phyloP scores from a whole-genome alignment of 64 coral and sea anemone species.

The Pachyseris speciosa region DNA sequence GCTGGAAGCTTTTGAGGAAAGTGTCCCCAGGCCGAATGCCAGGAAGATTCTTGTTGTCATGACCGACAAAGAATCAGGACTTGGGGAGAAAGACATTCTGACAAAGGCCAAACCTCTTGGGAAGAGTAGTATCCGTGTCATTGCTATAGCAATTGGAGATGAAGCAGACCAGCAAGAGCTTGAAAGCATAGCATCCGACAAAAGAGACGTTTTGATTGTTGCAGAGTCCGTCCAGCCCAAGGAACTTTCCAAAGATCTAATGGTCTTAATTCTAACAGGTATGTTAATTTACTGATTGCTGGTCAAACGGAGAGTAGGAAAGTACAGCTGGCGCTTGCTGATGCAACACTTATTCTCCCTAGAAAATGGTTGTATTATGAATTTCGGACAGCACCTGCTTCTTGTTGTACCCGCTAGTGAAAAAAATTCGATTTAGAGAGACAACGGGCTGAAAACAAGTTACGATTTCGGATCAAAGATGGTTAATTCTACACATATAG shows the following conservation, averaged over 20 bases:
- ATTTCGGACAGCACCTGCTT: too few relatives aligned
- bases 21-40: conserved; percentile 46
- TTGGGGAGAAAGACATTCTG: conserved; percentile 17
- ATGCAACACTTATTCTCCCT: neutral
- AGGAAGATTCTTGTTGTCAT: conserved; percentile 85
- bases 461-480: too few relatives aligned
- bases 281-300: neutral
- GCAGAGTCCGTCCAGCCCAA: conserved; percentile 38
- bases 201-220: conserved; percentile 48
- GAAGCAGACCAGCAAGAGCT: conserved; percentile 42
- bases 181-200: conserved; percentile 38
- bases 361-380: too few relatives aligned
- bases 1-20: conserved; percentile 41
- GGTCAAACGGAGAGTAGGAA: neutral
- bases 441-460: too few relatives aligned
- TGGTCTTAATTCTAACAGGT: conserved; percentile 70
- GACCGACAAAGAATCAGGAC: conserved; percentile 59
- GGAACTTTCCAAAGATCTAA: conserved; percentile 60
- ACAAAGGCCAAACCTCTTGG: conserved; percentile 22
- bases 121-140: conserved; percentile 38
- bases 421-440: too few relatives aligned
- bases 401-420: too few relatives aligned
- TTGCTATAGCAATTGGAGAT: conserved; percentile 79
- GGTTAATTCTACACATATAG: too few relatives aligned
- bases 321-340: neutral